These are phyloP conservation scores for Oryzaephilus surinamensis DNA, from an alignment of 1,140 invertebrate species.

Conservation along the genomic window DNA sequence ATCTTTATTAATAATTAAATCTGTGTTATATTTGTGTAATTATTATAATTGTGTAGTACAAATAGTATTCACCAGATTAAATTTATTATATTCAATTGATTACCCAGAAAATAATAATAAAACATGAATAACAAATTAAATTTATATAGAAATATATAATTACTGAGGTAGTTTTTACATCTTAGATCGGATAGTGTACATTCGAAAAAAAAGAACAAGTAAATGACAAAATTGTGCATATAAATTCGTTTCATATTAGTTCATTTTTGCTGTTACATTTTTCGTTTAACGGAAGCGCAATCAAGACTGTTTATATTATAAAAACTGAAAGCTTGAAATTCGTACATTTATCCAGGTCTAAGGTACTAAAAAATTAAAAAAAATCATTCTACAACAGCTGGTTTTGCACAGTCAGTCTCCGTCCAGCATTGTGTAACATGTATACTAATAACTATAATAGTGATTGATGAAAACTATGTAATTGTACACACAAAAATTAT, in stretches of 20 bases:
- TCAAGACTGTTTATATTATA: no score
- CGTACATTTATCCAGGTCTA: constrained; percentile 28
- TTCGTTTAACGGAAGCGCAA: no score
- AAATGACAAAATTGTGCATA: no score
- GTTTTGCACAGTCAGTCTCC: constrained; percentile 35
- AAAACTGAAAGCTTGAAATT: no score
- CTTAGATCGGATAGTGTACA: constrained; percentile 34
- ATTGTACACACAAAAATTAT: constrained; percentile 17
- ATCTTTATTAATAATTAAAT: constrained; percentile 8
- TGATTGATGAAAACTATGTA: no score
- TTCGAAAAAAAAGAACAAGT: no score
- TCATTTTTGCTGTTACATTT: no score
- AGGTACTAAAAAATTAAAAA: constrained; percentile 24
- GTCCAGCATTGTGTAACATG: constrained; percentile 32
- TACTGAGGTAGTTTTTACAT: constrained; percentile 37
- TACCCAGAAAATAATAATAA: constrained; percentile 33
- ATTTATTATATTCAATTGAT: constrained; percentile 27
- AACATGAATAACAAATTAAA: constrained; percentile 36
- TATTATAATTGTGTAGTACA: constrained; percentile 27
- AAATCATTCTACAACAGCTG: constrained; percentile 28
- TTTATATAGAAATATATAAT: constrained; percentile 37
- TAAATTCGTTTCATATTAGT: no score
- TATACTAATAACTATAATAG: constrained; percentile 31
- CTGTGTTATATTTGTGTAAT: neutral
- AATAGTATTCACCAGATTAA: constrained; percentile 35